Evolutionary conservation across 2,113 vertebrate species (phyloP).

Genomic region (Gambusia affinis): DNA sequence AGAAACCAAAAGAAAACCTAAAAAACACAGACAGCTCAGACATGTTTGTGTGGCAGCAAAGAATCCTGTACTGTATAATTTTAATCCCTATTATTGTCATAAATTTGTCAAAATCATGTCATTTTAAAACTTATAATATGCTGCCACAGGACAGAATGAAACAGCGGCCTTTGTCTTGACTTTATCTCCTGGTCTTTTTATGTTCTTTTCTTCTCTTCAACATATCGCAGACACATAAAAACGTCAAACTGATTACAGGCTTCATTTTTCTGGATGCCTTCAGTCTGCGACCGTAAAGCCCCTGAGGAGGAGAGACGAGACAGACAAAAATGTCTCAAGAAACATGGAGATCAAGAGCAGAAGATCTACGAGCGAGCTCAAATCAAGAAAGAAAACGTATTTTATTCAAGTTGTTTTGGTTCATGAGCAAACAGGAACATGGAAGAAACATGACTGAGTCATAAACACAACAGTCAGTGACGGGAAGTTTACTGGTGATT

Average conservation of each 20-base stretch:
- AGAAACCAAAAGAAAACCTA: background rate
- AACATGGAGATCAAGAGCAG: background rate
- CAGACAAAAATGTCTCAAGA: background rate
- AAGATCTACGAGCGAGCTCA: background rate
- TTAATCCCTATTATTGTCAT: background rate
- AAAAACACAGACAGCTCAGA: background rate
- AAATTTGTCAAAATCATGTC: background rate
- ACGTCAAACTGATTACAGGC: conserved; percentile 30
- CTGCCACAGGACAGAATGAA: background rate
- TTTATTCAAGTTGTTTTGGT: background rate
- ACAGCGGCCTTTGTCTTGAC: conserved; percentile 1
- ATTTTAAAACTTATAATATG: too few relatives aligned
- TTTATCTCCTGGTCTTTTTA: background rate
- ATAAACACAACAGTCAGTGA: background rate
- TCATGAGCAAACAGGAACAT: background rate
- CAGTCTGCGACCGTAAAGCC: conserved; percentile 17
- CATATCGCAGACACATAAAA: conserved; percentile 12
- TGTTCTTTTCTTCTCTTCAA: conserved; percentile 6
- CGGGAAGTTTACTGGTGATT: too few relatives aligned
- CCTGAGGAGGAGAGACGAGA: conserved; percentile 26
- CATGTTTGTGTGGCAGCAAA: background rate
- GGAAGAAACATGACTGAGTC: background rate
- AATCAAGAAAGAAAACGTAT: too few relatives aligned
- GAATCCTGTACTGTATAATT: background rate
- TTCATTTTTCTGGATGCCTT: background rate